Evolutionary conservation across 2,113 vertebrate species (phyloP).

Genomic region (Sitta europaea): DNA sequence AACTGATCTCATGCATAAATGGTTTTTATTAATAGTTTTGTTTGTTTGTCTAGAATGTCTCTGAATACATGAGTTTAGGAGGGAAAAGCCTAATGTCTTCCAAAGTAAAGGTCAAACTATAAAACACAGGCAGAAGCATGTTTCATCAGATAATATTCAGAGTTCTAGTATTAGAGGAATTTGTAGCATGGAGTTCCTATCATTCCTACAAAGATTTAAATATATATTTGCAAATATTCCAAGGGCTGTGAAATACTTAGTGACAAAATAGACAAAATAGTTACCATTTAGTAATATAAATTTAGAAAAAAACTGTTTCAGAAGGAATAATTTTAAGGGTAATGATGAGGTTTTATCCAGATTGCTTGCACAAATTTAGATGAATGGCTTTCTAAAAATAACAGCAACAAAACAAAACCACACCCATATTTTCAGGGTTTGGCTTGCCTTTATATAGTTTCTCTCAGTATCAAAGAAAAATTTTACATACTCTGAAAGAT

Average conservation of each 20-base stretch:
- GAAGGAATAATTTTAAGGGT: background rate
- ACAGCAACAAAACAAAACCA: background rate
- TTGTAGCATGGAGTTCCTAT: background rate
- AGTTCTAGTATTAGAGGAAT: background rate
- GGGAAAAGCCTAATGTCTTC: background rate
- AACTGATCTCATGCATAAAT: background rate
- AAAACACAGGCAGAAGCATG: conserved; percentile 15
- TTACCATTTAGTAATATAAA: background rate
- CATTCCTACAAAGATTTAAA: conserved; percentile 13
- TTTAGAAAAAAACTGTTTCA: background rate
- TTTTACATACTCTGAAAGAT: background rate
- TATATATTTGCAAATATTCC: conserved; percentile 20
- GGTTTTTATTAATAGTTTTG: background rate
- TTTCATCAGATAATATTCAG: conserved; percentile 26
- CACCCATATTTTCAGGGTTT: background rate
- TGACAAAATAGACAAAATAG: background rate
- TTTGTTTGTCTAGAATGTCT: conserved; percentile 14
- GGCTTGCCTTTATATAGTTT: background rate
- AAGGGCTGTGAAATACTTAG: background rate
- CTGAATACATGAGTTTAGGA: background rate
- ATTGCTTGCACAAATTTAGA: background rate
- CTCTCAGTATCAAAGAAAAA: background rate
- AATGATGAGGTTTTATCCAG: background rate
- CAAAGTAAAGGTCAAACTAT: background rate
- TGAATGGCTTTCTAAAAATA: background rate